These are phyloP conservation scores for Coreoperca whiteheadi DNA, from an alignment of 2,113 vertebrate species.

Conservation along the genomic window DNA sequence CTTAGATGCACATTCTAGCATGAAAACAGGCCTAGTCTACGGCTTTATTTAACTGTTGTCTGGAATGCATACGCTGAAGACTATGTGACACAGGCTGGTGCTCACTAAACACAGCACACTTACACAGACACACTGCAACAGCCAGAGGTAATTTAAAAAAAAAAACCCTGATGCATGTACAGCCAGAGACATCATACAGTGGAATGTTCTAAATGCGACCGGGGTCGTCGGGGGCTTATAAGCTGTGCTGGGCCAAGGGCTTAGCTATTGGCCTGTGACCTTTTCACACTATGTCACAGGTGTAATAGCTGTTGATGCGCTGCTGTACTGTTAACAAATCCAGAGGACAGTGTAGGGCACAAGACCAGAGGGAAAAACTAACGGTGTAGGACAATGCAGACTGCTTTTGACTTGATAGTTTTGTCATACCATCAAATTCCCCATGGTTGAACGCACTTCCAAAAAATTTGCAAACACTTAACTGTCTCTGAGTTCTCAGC, in stretches of 20 bases:
- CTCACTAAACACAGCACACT: slow-evolving; percentile 10
- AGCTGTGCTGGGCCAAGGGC: slow-evolving; percentile 27
- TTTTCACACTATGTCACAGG: slow-evolving; percentile 50
- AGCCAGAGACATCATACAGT: slow-evolving; percentile 37
- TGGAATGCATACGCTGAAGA: slow-evolving; percentile 5
- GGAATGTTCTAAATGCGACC: slow-evolving; percentile 55
- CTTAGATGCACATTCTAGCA: background rate
- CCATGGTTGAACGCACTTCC: background rate
- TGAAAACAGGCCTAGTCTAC: slow-evolving; percentile 36
- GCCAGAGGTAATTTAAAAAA: slow-evolving; percentile 26
- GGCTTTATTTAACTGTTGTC: slow-evolving; percentile 18
- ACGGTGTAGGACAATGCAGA: background rate
- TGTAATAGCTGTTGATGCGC: slow-evolving; percentile 41
- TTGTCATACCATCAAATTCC: background rate
- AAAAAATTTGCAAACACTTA: background rate
- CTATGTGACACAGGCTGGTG: background rate
- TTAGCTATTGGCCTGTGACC: slow-evolving; percentile 47
- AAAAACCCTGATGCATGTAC: slow-evolving; percentile 25
- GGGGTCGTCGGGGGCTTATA: slow-evolving; percentile 19
- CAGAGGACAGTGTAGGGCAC: slow-evolving; percentile 26
- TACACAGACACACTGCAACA: slow-evolving; percentile 17
- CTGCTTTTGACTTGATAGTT: background rate
- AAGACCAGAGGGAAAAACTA: background rate
- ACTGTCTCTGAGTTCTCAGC: background rate
- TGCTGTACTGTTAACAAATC: slow-evolving; percentile 12